phyloP scores from a whole-genome alignment of 1,140 invertebrate genomes.

The Himalopsyche phryganea region DNA sequence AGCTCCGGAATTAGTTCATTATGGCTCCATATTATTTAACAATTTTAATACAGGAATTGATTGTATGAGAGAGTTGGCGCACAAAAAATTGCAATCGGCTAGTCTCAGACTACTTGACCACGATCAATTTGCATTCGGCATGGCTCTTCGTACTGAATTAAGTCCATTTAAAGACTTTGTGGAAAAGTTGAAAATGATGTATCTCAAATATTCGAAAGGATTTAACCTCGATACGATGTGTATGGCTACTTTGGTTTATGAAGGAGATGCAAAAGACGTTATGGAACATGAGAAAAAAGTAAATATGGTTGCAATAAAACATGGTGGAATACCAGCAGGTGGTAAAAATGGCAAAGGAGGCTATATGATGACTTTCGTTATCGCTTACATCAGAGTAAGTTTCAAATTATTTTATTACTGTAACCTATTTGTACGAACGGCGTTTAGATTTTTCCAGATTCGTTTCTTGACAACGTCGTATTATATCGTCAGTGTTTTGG shows the following conservation, averaged over 20 bases:
- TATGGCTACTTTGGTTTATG: constrained; percentile 91
- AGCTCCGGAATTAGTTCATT: constrained; percentile 75
- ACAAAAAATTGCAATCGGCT: constrained; percentile 81
- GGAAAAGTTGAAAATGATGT: constrained; percentile 84
- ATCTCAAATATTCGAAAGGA: constrained; percentile 86
- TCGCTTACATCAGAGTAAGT: constrained; percentile 91
- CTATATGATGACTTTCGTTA: constrained; percentile 96
- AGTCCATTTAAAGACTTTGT: constrained; percentile 69
- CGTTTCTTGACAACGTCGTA: too few species aligned
- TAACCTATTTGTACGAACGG: neutral
- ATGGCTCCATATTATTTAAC: constrained; percentile 93
- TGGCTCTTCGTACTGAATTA: constrained; percentile 76
- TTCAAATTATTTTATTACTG: neutral
- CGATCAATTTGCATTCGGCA: constrained; percentile 92
- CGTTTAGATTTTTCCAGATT: neutral
- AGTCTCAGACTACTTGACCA: constrained; percentile 96
- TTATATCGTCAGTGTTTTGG: too few species aligned
- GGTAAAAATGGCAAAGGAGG: constrained; percentile 91
- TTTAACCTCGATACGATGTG: constrained; percentile 80
- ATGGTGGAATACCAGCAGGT: constrained; percentile 81
- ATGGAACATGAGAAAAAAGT: constrained; percentile 74
- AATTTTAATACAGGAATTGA: constrained; percentile 82
- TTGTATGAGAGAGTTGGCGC: constrained; percentile 80
- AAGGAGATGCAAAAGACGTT: constrained; percentile 75
- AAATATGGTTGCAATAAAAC: constrained; percentile 73